Percentiles rank a stretch among this genome's conserved stretches.
Evolutionary conservation across 2,888 invertebrate genomes (phyloP).

Genomic region (Meliscaeva auricollis): DNA sequence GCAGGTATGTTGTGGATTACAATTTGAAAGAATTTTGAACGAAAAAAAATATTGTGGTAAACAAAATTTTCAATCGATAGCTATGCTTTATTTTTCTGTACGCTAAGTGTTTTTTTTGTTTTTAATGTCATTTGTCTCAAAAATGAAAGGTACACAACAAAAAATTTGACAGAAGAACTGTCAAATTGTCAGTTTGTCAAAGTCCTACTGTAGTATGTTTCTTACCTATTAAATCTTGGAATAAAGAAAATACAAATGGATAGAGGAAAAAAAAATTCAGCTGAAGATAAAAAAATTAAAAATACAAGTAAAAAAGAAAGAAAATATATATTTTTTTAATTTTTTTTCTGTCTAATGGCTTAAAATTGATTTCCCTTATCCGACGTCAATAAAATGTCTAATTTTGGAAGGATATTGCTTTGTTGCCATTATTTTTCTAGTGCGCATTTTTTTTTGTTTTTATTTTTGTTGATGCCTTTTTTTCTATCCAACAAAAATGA

Average conservation of each 20-base stretch:
- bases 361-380: constrained; percentile 47
- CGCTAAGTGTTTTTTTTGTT: constrained; percentile 33
- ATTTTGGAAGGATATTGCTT: constrained; percentile 48
- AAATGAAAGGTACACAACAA: not conserved
- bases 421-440: not conserved
- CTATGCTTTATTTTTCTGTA: constrained; percentile 3
- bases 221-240: not conserved
- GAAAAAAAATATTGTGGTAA: constrained; percentile 29
- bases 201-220: not conserved
- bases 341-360: not conserved
- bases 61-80: constrained; percentile 31
- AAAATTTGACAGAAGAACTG: constrained; percentile 51
- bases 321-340: not conserved
- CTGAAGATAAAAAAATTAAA: not conserved
- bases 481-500: not conserved
- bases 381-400: constrained; percentile 62
- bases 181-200: constrained; percentile 59
- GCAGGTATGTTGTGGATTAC: constrained; percentile 66
- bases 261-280: constrained; percentile 18
- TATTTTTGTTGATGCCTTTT: not conserved
- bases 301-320: not conserved
- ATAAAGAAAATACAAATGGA: not conserved
- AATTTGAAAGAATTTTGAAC: constrained; percentile 20
- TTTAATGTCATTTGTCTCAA: constrained; percentile 37
- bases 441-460: not conserved